Evolutionary conservation across 2,113 vertebrate species (phyloP), one percentile per base, ranked within the genome.

Genomic region (Boulengeromyrus knoepffleri): DNA sequence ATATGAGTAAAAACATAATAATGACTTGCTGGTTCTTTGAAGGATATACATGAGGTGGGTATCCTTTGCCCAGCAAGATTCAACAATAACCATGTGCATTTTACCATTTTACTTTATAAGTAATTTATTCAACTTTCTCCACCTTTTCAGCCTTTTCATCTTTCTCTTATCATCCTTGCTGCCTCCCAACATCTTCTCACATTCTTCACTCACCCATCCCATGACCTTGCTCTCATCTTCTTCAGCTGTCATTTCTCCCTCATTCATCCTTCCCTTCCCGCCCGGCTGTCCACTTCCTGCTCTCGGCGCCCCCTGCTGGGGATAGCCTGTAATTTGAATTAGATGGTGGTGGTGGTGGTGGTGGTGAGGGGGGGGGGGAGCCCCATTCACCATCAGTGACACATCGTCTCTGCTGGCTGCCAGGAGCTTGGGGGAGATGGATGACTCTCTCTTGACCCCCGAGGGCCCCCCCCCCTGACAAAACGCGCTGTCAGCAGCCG

Each of bases 391-490:
- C 74, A 80, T 80, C 36, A 2, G 36, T 47, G 83, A 85, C 39
- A 85, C 45, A 10, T 85, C 89, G 88, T 90, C 93, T 94, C 93
- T 93, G 92, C 90, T 88, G 92, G 90, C 95, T 94, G 95, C 93
- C 94, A 95, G 80, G 85, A 85, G 83, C 86, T 90, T 92, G 91
- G 92, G 91, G 91, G 92, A 96, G 95, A 96, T 92, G 92, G 94
- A 53, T 87, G 50, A 31, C 27, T 36, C 50, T 87, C 50, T 36
- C 47, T 85, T 17, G 36, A 46, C 19, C 83, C 47, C 47, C 19
- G 24, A 15, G 31, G 5, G 50, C 85, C 50, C 85, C 50, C 50
- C 50, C 3, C 50, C 8, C 24, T 15, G 10, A 90, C 80, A 53
- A n/a, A 62, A 86, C 91, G 90, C 91, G 50, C 56, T 89, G 42